A percentile compares a stretch with the other conserved stretches of the same genome.
Evolutionary conservation across 2,113 vertebrate genomes (phyloP).

Genomic region (Aspiorhynchus laticeps): DNA sequence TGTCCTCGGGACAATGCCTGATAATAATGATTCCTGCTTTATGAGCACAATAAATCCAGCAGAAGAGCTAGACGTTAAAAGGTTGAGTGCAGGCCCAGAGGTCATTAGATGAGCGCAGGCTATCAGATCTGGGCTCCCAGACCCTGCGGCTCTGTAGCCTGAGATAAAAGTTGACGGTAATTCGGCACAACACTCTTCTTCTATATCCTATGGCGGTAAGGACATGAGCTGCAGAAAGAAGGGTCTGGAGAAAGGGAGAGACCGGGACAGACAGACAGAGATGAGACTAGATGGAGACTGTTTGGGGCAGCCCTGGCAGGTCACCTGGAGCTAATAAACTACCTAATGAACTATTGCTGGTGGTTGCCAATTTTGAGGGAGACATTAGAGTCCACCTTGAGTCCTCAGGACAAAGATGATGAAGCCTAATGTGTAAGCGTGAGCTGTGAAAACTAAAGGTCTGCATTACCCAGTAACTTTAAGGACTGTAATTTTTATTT

Average conservation of each 20-base stretch:
- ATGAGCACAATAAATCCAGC: constrained; percentile 50
- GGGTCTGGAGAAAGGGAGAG: neutral
- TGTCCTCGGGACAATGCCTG: constrained; percentile 41
- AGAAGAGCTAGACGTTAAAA: constrained; percentile 42
- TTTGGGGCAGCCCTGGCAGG: constrained; percentile 20
- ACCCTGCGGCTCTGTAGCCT: constrained; percentile 36
- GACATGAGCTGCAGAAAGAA: constrained; percentile 40
- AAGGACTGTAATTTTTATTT: neutral
- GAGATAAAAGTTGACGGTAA: constrained; percentile 59
- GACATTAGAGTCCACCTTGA: neutral
- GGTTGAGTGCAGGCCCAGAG: constrained; percentile 47
- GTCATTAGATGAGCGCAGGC: constrained; percentile 53
- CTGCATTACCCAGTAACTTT: neutral
- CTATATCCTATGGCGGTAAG: constrained; percentile 40
- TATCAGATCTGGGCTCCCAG: constrained; percentile 51
- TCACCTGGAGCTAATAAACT: neutral
- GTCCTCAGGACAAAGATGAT: neutral
- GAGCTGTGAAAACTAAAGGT: neutral
- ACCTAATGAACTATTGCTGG: constrained; percentile 15
- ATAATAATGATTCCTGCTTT: constrained; percentile 35
- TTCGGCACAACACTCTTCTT: constrained; percentile 45
- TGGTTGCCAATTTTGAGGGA: neutral
- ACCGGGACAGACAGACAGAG: constrained; percentile 47
- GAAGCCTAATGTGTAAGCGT: neutral
- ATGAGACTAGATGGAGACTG: constrained; percentile 3